Conservation (phyloP, 2,113 vertebrate genomes). For the Sinosuthora webbiana region DNA sequence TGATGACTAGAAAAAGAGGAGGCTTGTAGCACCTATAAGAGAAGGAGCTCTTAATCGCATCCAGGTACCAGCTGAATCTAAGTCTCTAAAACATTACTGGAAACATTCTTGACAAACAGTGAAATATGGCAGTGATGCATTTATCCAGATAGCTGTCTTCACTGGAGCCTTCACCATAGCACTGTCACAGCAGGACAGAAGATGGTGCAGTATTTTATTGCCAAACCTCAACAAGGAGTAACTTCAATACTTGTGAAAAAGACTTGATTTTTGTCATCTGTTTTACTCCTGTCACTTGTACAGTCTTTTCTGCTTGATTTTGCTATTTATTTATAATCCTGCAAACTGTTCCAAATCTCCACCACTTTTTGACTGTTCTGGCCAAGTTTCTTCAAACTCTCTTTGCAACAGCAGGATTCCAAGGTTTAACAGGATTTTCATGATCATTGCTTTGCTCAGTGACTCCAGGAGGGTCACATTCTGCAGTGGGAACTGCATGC, state of each 20-base stretch:
- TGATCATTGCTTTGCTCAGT: not conserved
- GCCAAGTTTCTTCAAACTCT: not conserved
- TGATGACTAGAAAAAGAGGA: not conserved
- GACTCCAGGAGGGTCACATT: not conserved
- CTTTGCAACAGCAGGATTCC: not conserved
- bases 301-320: not conserved
- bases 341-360: not conserved
- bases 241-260: not conserved
- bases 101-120: not conserved
- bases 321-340: not conserved
- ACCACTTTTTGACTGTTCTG: not conserved
- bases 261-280: not conserved
- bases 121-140: not conserved
- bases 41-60: not conserved
- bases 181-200: not conserved
- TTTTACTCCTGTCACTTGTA: not conserved
- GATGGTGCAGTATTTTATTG: not conserved
- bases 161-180: not conserved
- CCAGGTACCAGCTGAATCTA: not conserved
- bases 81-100: not conserved
- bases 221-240: not conserved
- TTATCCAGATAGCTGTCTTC: not conserved
- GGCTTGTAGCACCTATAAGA: not conserved
- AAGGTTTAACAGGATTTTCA: not conserved
- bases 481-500: not conserved